Base-by-base conservation (phyloP, 2,888 invertebrate species). In the Hoplodrina blanda region DNA sequence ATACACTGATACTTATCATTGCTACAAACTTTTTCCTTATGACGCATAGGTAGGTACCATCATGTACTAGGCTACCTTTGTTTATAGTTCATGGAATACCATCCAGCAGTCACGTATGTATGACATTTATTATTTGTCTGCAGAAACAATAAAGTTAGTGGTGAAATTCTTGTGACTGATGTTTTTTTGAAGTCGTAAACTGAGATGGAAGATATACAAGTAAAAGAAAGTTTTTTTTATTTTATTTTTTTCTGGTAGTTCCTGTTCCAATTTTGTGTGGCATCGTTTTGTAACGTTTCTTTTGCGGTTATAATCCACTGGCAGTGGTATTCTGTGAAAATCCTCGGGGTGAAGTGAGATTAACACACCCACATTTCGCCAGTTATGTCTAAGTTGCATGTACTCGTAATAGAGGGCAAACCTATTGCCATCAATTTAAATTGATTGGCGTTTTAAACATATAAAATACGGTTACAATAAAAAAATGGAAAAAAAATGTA, bases 101-200 rank as follows among this genome's bases (percentile, higher is more conserved):
- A 30, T n/a, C 25, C 8, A 10, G 49, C 37, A 68, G 82, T 79
- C 84, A 83, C 81, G 71, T 72, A 37, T 56, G 67, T 59, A 76
- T 37, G 57, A 67, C 19, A 52, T 76, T 72, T 76, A 68, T 78
- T 78, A 78, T 75, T 61, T 53, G 50, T 52, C 1, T 62, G 19
- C 33, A 57, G 62, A 70, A 67, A 64, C 70, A 67, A 80, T 78
- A 78, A 70, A 80, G 57, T 19, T 49, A 33, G 57, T 55, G 41
- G 70, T 67, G 76, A 76, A 80, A 80, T 80, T 64, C 30, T 75
- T 60, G 30, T 69, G 54, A 76, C 10, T 52, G 19, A 66, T 66
- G 62, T 56, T 15, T 19, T 54, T 46, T 52, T 46, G 17, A 41
- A 20, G 52, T 66, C 49, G 55, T 69, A 56, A 15, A 56, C 57